phyloP scores from a whole-genome alignment of 2,113 vertebrate species.

The Furnarius figulus region DNA sequence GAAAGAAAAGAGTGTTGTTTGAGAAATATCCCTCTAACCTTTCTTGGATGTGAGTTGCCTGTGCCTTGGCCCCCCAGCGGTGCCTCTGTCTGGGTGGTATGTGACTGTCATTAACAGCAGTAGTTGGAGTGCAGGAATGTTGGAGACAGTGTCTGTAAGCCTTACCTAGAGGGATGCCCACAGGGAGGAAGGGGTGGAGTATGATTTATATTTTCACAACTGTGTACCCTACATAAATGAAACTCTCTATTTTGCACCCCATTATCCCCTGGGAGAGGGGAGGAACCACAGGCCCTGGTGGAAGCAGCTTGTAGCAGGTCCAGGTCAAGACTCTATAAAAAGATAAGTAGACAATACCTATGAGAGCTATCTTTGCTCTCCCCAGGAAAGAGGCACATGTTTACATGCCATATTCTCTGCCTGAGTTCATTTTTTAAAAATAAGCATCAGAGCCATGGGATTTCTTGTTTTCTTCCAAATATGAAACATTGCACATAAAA shows the following conservation, averaged over 20 bases:
- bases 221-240: not conserved
- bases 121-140: not conserved
- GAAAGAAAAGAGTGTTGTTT: not conserved
- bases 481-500: not conserved
- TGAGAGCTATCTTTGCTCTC: not conserved
- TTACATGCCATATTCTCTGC: not conserved
- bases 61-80: not conserved
- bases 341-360: not conserved
- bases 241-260: not conserved
- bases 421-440: not conserved
- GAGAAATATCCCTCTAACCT: not conserved
- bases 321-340: not conserved
- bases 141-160: fast-evolving
- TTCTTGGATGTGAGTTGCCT: not conserved
- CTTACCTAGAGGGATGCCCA: not conserved
- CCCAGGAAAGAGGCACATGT: not conserved
- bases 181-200: not conserved
- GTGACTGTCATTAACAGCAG: fast-evolving
- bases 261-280: not conserved
- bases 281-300: not conserved
- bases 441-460: not conserved
- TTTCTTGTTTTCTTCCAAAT: conserved; percentile 1
- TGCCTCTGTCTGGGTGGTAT: not conserved
- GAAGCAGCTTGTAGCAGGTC: not conserved
- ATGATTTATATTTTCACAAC: not conserved